Conservation (phyloP, 37 sponge, comb jelly and placozoan genomes). For the Axinella damicornis region DNA sequence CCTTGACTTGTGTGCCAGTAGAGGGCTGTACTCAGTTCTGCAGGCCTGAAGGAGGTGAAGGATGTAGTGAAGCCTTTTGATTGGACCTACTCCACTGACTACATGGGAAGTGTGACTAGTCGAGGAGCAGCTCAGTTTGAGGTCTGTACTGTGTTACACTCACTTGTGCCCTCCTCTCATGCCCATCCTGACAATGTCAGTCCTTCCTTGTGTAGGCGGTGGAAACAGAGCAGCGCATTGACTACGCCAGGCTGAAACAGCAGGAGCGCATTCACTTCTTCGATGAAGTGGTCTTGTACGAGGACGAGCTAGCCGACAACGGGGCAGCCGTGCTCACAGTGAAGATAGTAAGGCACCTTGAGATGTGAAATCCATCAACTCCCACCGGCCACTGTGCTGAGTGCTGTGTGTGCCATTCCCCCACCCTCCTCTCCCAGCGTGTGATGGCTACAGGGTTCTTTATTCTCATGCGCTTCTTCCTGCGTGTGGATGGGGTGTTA, state of each 20-base stretch:
- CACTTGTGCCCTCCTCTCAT: background rate
- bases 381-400: too few relatives aligned
- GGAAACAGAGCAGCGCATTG: constrained; percentile 76
- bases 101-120: constrained; percentile 63
- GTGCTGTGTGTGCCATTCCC: too few relatives aligned
- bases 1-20: background rate
- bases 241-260: constrained; percentile 75
- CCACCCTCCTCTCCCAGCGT: constrained; percentile 33
- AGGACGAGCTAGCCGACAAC: constrained; percentile 97
- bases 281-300: constrained; percentile 88
- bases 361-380: too few relatives aligned
- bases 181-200: background rate
- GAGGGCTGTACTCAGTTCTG: constrained; percentile 20
- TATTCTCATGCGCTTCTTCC: constrained; percentile 84
- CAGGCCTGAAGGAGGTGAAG: constrained; percentile 56
- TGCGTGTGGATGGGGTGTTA: constrained; percentile 93
- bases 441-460: constrained; percentile 95
- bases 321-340: constrained; percentile 82
- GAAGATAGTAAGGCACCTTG: constrained; percentile 76
- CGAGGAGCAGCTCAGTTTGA: background rate
- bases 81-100: constrained; percentile 94
- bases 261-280: constrained; percentile 88
- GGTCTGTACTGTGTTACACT: too few relatives aligned
- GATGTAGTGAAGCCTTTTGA: constrained; percentile 89
- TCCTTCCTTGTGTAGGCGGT: constrained; percentile 43